These are phyloP conservation scores for Hippocampus barbouri DNA, from an alignment of 2,113 vertebrate genomes.

Conservation along the genomic window DNA sequence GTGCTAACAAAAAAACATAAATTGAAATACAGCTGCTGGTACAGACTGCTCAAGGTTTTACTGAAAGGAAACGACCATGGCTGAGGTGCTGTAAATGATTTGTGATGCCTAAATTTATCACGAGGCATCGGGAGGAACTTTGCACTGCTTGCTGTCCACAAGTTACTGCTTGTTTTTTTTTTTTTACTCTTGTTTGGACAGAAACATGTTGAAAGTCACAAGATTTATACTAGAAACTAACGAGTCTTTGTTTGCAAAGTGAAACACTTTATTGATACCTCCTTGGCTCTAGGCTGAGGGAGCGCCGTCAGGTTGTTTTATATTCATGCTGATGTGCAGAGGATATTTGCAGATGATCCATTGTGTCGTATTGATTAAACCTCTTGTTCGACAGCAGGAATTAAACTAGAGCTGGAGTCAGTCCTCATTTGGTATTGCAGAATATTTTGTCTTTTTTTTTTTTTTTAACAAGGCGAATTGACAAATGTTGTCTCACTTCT, in stretches of 20 bases:
- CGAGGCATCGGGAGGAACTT: background rate
- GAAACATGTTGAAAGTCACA: background rate
- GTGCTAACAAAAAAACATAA: conserved; percentile 1
- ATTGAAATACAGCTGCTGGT: background rate
- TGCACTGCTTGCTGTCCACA: background rate
- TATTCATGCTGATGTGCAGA: background rate
- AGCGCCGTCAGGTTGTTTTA: background rate
- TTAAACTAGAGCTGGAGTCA: background rate
- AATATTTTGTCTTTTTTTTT: background rate
- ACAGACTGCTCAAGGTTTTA: conserved; percentile 2
- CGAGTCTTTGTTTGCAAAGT: background rate
- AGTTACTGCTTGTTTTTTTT: background rate
- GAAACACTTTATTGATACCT: background rate
- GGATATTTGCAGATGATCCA: background rate
- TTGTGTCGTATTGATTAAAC: background rate
- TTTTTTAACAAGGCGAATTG: background rate
- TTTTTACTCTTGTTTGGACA: background rate
- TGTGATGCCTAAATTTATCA: conserved; percentile 1
- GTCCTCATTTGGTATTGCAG: background rate
- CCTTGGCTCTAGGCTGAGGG: background rate
- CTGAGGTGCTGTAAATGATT: background rate
- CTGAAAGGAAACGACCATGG: background rate
- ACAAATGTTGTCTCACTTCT: background rate
- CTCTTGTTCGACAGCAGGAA: background rate
- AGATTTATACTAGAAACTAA: background rate